A percentile compares a stretch with the other conserved stretches of the same genome.
These are phyloP conservation scores for Rhagologus leucostigma DNA, from an alignment of 2,113 vertebrate genomes.

Conservation along the genomic window DNA sequence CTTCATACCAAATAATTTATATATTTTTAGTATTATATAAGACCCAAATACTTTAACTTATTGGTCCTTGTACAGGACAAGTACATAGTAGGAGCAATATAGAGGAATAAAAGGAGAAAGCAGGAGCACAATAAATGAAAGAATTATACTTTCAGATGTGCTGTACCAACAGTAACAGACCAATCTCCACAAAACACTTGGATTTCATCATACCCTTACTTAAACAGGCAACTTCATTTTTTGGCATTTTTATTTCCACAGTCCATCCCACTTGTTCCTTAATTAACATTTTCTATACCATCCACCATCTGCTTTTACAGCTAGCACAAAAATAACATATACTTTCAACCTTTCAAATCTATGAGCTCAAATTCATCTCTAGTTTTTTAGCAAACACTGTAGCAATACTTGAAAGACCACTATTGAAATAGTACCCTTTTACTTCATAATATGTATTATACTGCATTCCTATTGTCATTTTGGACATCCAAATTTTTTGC, in stretches of 20 bases:
- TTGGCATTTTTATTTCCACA: slow-evolving; percentile 1
- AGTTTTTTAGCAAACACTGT: background rate
- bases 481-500: background rate
- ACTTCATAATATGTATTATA: background rate
- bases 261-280: slow-evolving; percentile 36
- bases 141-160: background rate
- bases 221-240: background rate
- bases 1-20: background rate
- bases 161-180: background rate
- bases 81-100: background rate
- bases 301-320: slow-evolving; percentile 29
- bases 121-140: background rate
- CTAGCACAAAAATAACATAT: background rate
- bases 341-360: slow-evolving; percentile 6
- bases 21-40: background rate
- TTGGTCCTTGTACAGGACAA: background rate
- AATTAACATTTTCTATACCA: slow-evolving; percentile 27
- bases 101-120: background rate
- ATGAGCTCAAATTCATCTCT: background rate
- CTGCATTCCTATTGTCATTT: background rate
- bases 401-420: background rate
- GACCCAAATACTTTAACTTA: background rate
- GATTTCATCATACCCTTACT: background rate
- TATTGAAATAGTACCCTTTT: background rate
- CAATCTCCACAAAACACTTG: background rate